Conservation (phyloP, 2,888 invertebrate genomes). For the Mechanitis messenoides region DNA sequence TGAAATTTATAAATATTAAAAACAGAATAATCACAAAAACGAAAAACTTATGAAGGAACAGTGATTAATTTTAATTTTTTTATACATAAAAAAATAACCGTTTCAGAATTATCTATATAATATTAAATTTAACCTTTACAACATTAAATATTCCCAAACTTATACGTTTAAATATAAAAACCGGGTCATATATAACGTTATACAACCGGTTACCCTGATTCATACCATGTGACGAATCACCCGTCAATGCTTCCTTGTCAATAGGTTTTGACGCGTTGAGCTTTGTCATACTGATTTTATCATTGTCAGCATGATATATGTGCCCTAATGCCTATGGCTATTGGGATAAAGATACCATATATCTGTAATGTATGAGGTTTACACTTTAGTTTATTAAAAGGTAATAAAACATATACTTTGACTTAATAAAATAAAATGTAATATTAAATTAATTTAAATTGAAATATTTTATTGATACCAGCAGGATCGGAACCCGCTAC, state of each 20-base stretch:
- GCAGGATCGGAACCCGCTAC: too few relatives aligned
- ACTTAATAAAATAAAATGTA: too few relatives aligned
- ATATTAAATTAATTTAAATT: too few relatives aligned
- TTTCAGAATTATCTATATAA: too few relatives aligned
- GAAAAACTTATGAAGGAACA: too few relatives aligned
- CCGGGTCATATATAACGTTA: not conserved
- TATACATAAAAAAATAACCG: too few relatives aligned
- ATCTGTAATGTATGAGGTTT: constrained; percentile 1
- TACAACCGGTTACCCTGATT: not conserved
- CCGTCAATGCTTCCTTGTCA: constrained; percentile 6
- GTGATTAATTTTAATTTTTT: too few relatives aligned
- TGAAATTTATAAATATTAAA: too few relatives aligned
- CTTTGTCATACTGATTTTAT: constrained; percentile 6
- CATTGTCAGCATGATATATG: constrained; percentile 6
- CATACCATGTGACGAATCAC: constrained; percentile 4
- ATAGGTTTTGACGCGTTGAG: constrained; percentile 6
- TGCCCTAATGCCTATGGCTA: constrained; percentile 4
- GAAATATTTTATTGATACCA: too few relatives aligned
- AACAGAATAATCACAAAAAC: too few relatives aligned
- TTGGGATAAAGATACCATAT: not conserved
- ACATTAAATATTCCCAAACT: too few relatives aligned
- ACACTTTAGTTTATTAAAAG: not conserved
- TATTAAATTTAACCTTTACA: too few relatives aligned
- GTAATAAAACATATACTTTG: not conserved
- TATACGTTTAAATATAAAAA: not conserved